Percentiles rank a stretch among this genome's conserved stretches.
phyloP scores from a whole-genome alignment of 2,113 vertebrate genomes.

The Murina feae region DNA sequence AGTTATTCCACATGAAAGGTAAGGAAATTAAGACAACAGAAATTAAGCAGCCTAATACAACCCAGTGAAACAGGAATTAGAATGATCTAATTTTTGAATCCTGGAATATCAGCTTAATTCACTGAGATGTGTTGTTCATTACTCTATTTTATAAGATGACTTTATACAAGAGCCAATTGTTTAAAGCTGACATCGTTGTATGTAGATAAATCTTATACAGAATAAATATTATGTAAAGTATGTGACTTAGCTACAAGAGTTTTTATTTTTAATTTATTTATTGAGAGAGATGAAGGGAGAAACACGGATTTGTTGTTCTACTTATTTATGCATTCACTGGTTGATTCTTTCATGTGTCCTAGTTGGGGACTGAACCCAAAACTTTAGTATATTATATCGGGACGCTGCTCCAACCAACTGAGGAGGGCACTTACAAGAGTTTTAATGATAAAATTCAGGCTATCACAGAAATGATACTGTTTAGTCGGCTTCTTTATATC shows the following conservation, averaged over 20 bases:
- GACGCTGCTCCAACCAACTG: neutral
- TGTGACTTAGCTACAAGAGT: neutral
- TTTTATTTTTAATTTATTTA: too few species aligned
- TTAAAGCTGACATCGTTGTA: constrained; percentile 33
- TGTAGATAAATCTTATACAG: constrained; percentile 49
- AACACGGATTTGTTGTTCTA: neutral
- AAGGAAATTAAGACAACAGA: constrained; percentile 25
- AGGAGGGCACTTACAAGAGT: neutral
- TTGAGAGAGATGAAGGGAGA: neutral
- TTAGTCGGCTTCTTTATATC: neutral
- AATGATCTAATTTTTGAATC: constrained; percentile 8
- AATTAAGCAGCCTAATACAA: neutral
- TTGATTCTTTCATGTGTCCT: neutral
- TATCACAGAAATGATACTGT: constrained; percentile 19
- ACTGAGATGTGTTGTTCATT: constrained; percentile 8
- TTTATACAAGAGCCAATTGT: constrained; percentile 46
- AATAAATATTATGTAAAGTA: constrained; percentile 58
- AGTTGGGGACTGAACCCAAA: too few species aligned
- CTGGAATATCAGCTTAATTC: constrained; percentile 18
- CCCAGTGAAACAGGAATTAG: neutral
- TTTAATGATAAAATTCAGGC: constrained; percentile 36
- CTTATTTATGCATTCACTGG: neutral
- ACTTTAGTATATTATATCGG: neutral
- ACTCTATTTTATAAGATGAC: constrained; percentile 50
- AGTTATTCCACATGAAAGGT: constrained; percentile 22